Conservation (phyloP, 2,113 vertebrate genomes). For the Bubo blakistoni region DNA sequence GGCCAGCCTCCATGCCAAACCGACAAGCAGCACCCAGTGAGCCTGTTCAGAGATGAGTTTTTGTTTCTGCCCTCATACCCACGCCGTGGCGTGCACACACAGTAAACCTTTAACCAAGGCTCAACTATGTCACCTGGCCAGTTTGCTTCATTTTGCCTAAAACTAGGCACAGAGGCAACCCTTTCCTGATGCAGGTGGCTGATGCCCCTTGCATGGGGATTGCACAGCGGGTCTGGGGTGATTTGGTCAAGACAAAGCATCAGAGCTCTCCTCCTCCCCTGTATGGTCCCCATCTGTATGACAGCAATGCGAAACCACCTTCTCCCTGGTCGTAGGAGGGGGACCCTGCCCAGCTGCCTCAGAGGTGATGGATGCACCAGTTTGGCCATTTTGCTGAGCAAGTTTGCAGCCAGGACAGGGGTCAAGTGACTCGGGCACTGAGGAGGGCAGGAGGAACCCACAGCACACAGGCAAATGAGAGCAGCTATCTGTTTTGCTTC, state of each 20-base stretch:
- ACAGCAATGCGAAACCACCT: rapidly evolving
- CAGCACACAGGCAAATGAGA: rapidly evolving
- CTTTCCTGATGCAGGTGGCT: rapidly evolving
- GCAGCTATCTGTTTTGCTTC: background rate
- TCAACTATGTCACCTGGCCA: background rate
- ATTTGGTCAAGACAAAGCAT: background rate
- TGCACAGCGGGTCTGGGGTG: background rate
- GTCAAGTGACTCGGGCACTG: rapidly evolving
- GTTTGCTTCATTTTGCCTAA: background rate
- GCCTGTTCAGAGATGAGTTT: background rate
- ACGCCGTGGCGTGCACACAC: rapidly evolving
- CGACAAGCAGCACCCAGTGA: rapidly evolving
- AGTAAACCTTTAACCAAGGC: background rate
- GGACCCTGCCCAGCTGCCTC: background rate
- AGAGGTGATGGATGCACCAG: background rate
- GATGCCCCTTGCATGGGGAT: background rate
- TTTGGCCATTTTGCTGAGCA: background rate
- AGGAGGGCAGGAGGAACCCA: background rate
- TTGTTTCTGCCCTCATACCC: background rate
- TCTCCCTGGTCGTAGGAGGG: background rate
- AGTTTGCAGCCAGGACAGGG: background rate
- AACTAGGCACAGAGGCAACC: background rate
- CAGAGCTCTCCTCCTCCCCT: background rate
- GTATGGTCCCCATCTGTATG: rapidly evolving
- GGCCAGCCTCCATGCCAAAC: background rate